Evolutionary conservation across 2,888 invertebrate species (phyloP).

Genomic region (Parochlus steinenii): DNA sequence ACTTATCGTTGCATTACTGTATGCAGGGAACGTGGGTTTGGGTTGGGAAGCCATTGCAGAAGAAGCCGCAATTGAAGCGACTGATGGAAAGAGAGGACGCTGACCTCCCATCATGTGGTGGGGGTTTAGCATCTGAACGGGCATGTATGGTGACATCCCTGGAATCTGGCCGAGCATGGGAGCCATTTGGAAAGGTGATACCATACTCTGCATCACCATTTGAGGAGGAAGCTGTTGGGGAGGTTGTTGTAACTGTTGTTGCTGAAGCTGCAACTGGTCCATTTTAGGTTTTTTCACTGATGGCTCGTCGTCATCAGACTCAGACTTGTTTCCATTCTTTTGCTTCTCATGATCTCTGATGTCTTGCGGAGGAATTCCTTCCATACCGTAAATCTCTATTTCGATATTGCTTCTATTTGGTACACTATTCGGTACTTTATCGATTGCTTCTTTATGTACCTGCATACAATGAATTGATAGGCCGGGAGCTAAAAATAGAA

Average conservation of each 20-base stretch:
- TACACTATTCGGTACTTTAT: slow-evolving; percentile 97
- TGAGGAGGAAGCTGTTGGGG: slow-evolving; percentile 45
- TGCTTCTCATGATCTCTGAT: slow-evolving; percentile 85
- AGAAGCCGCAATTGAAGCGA: slow-evolving; percentile 49
- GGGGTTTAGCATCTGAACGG: slow-evolving; percentile 16
- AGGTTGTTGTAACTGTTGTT: background rate
- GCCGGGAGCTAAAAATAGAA: slow-evolving; percentile 64
- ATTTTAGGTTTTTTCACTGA: slow-evolving; percentile 56
- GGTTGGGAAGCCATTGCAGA: slow-evolving; percentile 35
- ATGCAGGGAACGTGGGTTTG: slow-evolving; percentile 68
- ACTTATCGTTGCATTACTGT: slow-evolving; percentile 61
- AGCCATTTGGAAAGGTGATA: slow-evolving; percentile 42
- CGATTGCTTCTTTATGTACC: slow-evolving; percentile 99
- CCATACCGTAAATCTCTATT: slow-evolving; percentile 99
- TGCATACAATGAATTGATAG: slow-evolving; percentile 99
- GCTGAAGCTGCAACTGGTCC: slow-evolving; percentile 40
- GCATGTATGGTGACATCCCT: slow-evolving; percentile 8
- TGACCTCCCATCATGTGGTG: slow-evolving; percentile 40
- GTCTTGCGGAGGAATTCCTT: slow-evolving; percentile 95
- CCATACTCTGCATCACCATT: slow-evolving; percentile 42
- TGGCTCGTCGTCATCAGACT: slow-evolving; percentile 74
- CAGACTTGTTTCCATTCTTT: slow-evolving; percentile 56
- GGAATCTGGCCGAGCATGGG: slow-evolving; percentile 18
- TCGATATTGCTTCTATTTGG: slow-evolving; percentile 96
- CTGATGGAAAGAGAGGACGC: slow-evolving; percentile 71